phyloP scores from a whole-genome alignment of 2,888 invertebrate species.

The Nasonia oneida region DNA sequence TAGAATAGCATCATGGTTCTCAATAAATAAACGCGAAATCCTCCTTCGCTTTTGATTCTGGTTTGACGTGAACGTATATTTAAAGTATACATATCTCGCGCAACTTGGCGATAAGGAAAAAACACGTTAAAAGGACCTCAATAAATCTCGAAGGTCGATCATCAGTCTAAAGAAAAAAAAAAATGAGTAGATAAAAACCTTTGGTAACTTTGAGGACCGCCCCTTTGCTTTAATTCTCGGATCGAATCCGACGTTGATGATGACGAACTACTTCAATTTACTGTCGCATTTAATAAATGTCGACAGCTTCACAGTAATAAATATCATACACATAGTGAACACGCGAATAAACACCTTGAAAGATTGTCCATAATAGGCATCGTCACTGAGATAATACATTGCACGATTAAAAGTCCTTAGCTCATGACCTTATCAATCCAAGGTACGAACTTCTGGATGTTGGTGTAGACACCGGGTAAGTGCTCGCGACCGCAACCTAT shows the following conservation, averaged over 20 bases:
- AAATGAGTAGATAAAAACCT: slow-evolving; percentile 45
- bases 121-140: slow-evolving; percentile 1
- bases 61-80: background rate
- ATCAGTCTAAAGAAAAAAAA: slow-evolving; percentile 44
- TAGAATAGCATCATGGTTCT: background rate
- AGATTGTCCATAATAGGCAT: slow-evolving; percentile 1
- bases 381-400: background rate
- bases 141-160: slow-evolving; percentile 16
- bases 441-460: slow-evolving; percentile 94
- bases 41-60: slow-evolving; percentile 32
- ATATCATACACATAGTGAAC: background rate
- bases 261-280: background rate
- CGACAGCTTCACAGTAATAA: background rate
- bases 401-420: slow-evolving; percentile 71
- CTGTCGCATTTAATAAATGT: background rate
- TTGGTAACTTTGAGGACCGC: slow-evolving; percentile 51
- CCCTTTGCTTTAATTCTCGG: slow-evolving; percentile 7
- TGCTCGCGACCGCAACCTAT: slow-evolving; percentile 95
- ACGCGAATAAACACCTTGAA: background rate
- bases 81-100: background rate
- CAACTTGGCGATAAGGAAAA: background rate
- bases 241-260: slow-evolving; percentile 1
- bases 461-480: slow-evolving; percentile 94
- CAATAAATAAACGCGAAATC: slow-evolving; percentile 29
- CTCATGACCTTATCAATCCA: slow-evolving; percentile 93